Evolutionary conservation across 2,797 vertebrate species (phyloP), one percentile per base, ranked within the genome.

Genomic region (Enoplosus armatus): DNA sequence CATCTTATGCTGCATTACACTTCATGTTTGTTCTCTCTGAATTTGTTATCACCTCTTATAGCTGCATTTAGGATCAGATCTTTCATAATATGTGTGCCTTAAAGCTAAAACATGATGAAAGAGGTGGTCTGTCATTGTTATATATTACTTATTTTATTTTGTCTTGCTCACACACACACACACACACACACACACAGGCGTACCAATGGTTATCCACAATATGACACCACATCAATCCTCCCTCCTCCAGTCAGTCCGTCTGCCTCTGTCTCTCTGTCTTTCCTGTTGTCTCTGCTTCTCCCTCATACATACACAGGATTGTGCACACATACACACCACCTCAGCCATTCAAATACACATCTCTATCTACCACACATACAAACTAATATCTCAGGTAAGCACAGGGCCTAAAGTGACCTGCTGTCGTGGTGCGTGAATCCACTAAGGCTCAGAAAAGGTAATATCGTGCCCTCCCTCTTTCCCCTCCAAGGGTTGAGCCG

Each of bases 301-400:
- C 26, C 75, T 88, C 89, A 87, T 84, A 90, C 91, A 88, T 87
- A 89, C 84, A 87, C 79, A 20, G 84, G 41, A 35, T 69, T 88
- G 73, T 86, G 76, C 84, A 75, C 75, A 81, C 88, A 83, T 68
- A 79, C 85, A 83, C 85, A 67, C 61, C 18, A 43, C 66, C 78
- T 45, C 82, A 82, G 80, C 88, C 88, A 90, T 91, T 90, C 90
- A 93, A 92, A 93, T 92, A 93, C 93, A 93, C 91, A 91, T 83
- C 89, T 92, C 92, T 86, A 81, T 92, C 89, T 69, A 70, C 63
- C 92, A 47, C 92, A 92, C 91, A 92, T 89, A 93, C 92, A 92
- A 93, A 93, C 93, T 94, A 94, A 94, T 94, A 94, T 94, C 88
- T 90, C 91, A 88, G 89, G 93, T 93, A 94, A 94, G 91, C 93